Conservation (phyloP, 2,797 vertebrate species). For the Megaceryle alcyon region DNA sequence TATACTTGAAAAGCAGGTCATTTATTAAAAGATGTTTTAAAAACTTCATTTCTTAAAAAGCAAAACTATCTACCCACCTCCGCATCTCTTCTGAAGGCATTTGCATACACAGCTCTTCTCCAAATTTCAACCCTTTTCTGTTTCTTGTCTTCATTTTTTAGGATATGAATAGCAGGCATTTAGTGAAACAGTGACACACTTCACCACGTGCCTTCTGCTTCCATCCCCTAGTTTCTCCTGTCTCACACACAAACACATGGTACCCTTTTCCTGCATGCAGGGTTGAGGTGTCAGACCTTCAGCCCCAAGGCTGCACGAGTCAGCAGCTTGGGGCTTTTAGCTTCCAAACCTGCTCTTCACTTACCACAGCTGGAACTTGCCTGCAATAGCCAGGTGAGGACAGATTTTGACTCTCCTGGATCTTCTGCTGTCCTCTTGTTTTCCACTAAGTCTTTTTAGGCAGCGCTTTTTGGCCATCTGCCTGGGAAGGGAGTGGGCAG, state of each 20-base stretch:
- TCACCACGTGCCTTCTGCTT: neutral
- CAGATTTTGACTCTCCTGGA: neutral
- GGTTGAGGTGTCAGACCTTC: neutral
- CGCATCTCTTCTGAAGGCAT: neutral
- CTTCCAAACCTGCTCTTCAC: neutral
- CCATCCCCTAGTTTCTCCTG: neutral
- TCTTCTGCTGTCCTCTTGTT: neutral
- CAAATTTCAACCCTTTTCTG: neutral
- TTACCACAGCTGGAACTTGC: neutral
- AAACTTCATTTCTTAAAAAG: slow-evolving; percentile 43
- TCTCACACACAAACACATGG: neutral
- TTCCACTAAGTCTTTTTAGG: neutral
- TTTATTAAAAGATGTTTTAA: slow-evolving; percentile 27
- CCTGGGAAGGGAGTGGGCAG: neutral
- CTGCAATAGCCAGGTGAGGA: neutral
- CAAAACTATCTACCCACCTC: neutral
- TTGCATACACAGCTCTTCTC: neutral
- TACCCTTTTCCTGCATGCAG: fast-evolving
- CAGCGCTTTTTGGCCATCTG: fast-evolving
- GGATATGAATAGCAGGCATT: neutral
- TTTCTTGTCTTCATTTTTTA: neutral
- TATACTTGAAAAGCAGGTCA: neutral
- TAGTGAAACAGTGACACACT: neutral
- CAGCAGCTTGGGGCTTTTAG: neutral
- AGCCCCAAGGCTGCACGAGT: neutral